A percentile compares a stretch with the other conserved stretches of the same genome.
These are phyloP conservation scores for Samia ricini DNA, from an alignment of 1,140 invertebrate species.

Conservation along the genomic window DNA sequence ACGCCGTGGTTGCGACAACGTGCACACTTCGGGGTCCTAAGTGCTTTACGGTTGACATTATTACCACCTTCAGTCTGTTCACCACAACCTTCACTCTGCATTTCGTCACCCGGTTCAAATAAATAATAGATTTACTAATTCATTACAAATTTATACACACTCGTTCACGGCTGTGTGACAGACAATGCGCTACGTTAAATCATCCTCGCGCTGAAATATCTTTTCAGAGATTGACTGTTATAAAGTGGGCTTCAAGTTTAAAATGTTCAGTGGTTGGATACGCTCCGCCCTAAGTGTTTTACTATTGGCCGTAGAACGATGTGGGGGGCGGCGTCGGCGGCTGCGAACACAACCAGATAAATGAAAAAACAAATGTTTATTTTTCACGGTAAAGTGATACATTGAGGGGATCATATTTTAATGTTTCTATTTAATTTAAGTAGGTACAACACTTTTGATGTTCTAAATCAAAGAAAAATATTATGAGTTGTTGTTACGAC, in stretches of 20 bases:
- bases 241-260: slow-evolving; percentile 49
- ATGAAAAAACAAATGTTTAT: slow-evolving; percentile 33
- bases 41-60: slow-evolving; percentile 39
- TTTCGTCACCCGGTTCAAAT: slow-evolving; percentile 14
- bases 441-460: slow-evolving; percentile 17
- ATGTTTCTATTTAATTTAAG: slow-evolving; percentile 9
- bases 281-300: slow-evolving; percentile 38
- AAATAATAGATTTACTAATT: slow-evolving; percentile 7
- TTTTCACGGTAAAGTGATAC: slow-evolving; percentile 48
- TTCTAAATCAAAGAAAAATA: slow-evolving; percentile 20
- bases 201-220: slow-evolving; percentile 53
- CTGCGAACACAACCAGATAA: slow-evolving; percentile 8
- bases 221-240: slow-evolving; percentile 57
- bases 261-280: slow-evolving; percentile 24
- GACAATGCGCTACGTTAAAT: slow-evolving; percentile 23
- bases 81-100: slow-evolving; percentile 44
- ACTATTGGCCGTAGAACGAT: slow-evolving; percentile 40
- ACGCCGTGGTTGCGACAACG: slow-evolving; percentile 93
- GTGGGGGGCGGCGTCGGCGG: slow-evolving; percentile 32
- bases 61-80: slow-evolving; percentile 25
- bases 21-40: slow-evolving; percentile 91
- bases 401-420: slow-evolving; percentile 30
- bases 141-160: slow-evolving; percentile 5
- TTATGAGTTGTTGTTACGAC: slow-evolving; percentile 12
- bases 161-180: slow-evolving; percentile 11